A percentile compares a stretch with the other conserved stretches of the same genome.
phyloP scores from a whole-genome alignment of 2,113 vertebrate species.

The Phyllostomus discolor region DNA sequence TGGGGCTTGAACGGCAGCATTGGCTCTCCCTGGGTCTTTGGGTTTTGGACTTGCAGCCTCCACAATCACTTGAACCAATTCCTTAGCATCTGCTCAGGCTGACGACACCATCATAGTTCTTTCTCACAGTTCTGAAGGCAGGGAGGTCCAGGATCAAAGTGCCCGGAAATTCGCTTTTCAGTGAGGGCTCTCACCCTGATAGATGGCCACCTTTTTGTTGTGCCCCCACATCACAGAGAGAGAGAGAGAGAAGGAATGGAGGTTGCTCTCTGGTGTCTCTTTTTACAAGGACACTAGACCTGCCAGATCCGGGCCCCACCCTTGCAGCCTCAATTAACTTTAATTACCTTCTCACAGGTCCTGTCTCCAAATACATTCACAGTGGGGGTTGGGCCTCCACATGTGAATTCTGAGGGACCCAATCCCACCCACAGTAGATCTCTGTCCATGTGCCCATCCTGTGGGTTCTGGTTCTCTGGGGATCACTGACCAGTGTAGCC shows the following conservation, averaged over 20 bases:
- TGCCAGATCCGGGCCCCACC: neutral
- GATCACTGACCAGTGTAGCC: neutral
- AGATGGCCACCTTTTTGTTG: neutral
- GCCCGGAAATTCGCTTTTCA: neutral
- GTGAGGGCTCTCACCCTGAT: neutral
- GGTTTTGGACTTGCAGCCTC: neutral
- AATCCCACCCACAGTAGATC: neutral
- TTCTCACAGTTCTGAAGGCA: neutral
- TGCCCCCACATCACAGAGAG: neutral
- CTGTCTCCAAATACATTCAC: neutral
- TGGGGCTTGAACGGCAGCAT: neutral
- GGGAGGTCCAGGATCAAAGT: neutral
- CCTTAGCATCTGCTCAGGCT: neutral
- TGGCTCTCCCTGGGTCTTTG: neutral
- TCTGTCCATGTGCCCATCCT: neutral
- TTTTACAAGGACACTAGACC: neutral
- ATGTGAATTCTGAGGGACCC: neutral
- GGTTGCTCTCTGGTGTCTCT: neutral
- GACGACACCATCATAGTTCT: neutral
- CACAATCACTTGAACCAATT: neutral
- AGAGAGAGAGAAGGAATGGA: neutral
- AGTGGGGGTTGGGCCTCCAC: neutral
- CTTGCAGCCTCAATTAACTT: neutral
- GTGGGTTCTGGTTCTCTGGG: neutral
- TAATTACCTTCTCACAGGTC: neutral